Percentiles rank a stretch among this genome's conserved stretches.
Evolutionary conservation across 2,888 invertebrate species (phyloP).

Genomic region (Cryptocephalus primarius): DNA sequence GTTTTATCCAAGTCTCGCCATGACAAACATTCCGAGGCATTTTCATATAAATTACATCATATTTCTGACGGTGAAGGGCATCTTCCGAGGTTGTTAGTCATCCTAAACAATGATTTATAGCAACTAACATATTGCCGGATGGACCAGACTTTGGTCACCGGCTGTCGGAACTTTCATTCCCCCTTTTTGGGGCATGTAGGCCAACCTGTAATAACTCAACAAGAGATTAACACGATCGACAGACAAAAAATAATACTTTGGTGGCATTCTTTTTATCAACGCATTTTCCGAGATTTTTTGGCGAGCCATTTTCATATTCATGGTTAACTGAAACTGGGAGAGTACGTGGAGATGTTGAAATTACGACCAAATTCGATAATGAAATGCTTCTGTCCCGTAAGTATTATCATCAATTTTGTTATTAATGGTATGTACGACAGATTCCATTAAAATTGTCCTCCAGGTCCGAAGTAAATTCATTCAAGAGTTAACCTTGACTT

Average conservation of each 20-base stretch:
- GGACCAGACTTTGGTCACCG: slow-evolving; percentile 18
- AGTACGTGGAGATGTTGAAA: too few species aligned
- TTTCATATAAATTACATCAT: slow-evolving; percentile 46
- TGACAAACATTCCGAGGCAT: slow-evolving; percentile 28
- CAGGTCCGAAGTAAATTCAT: too few species aligned
- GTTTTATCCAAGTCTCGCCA: neutral
- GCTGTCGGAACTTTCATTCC: slow-evolving; percentile 18
- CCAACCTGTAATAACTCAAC: slow-evolving; percentile 12
- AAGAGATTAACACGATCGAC: slow-evolving; percentile 13
- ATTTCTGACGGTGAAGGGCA: slow-evolving; percentile 36
- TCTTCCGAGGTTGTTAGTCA: slow-evolving; percentile 40
- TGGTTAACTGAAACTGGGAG: too few species aligned
- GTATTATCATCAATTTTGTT: too few species aligned
- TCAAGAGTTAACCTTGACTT: too few species aligned
- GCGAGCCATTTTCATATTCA: too few species aligned
- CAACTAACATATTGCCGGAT: slow-evolving; percentile 41
- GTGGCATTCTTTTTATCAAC: too few species aligned
- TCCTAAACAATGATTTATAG: slow-evolving; percentile 44
- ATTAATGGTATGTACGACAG: too few species aligned
- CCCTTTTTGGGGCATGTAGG: slow-evolving; percentile 9
- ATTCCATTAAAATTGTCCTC: too few species aligned
- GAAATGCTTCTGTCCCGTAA: too few species aligned
- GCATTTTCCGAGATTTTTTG: too few species aligned
- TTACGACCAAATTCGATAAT: too few species aligned
- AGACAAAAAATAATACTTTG: slow-evolving; percentile 1